Base-by-base conservation (phyloP, 2,113 vertebrate genomes). In the Pteropus alecto region DNA sequence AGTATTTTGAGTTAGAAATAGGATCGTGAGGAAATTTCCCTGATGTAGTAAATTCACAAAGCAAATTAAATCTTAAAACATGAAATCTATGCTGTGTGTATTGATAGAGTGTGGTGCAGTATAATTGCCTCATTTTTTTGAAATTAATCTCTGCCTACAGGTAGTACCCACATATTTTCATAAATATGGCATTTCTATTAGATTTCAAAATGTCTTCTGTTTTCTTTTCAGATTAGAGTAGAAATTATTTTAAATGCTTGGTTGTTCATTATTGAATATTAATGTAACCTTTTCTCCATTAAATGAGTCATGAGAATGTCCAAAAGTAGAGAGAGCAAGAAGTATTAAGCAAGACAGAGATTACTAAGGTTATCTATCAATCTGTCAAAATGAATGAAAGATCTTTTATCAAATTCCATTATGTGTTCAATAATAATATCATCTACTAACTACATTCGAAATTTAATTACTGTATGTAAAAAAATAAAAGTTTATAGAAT, bases 181-280 rank as follows among this genome's bases (percentile, higher is more conserved):
- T 67, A 76, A 71, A 33, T 65, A 46, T 3, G 87, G n/a, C 18
- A n/a, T 58, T 91, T 60, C 35, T 46, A 58, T n/a, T 79, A 71
- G 6, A 83, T 71, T 93, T 93, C 11, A 92, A 92, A 93, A 92
- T 94, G 13, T 13, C 41, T 78, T 89, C 46, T 60, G 13, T 86
- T 87, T 93, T 71, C 13, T 86, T 90, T 93, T 71, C 11, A 87
- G 7, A 71, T 87, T 79, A 87, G 6, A 79, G 15, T 83, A 28
- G 35, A 93, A 78, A 85, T 73, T 71, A 84, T 88, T 94, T 93
- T 67, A 95, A 65, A 51, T 93, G 3, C 11, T 83, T 83, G 30
- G 22, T 24, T 48, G 54, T 60, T 30, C 89, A 35, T 48, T 35
- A 88, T 10, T 88, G 51, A 82, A 58, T 94, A 91, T 82, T 93